Percentiles rank a stretch among this genome's conserved stretches.
phyloP scores from a whole-genome alignment of 2,113 vertebrate genomes.

The Crotophaga sulcirostris region DNA sequence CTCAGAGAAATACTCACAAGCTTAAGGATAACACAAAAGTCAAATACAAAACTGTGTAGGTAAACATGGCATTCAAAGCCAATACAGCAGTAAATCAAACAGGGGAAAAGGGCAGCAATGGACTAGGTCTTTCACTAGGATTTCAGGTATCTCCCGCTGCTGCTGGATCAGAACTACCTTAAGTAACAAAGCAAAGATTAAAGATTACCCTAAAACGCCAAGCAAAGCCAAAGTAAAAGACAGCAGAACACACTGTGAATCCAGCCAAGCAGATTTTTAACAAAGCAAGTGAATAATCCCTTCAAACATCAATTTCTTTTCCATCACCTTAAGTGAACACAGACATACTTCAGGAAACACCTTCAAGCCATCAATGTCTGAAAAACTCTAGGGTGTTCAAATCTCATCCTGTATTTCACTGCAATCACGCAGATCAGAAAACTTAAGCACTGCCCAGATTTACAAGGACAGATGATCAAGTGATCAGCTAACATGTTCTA shows the following conservation, averaged over 20 bases:
- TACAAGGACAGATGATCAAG: background rate
- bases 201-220: background rate
- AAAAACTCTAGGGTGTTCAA: background rate
- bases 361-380: background rate
- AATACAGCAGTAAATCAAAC: background rate
- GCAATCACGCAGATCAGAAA: background rate
- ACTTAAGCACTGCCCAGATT: background rate
- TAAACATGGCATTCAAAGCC: conserved; percentile 25
- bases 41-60: background rate
- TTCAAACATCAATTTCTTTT: conserved; percentile 15
- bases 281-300: background rate
- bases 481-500: background rate
- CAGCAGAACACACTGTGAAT: background rate
- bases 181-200: background rate
- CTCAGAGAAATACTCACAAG: background rate
- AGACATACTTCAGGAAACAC: background rate
- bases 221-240: background rate
- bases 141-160: background rate
- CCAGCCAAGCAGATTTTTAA: background rate
- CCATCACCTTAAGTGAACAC: background rate
- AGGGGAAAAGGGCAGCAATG: background rate
- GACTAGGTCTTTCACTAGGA: background rate
- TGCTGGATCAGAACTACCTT: background rate
- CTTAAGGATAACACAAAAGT: background rate
- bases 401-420: background rate